phyloP scores from a whole-genome alignment of 2,113 vertebrate genomes.

The Ariopsis seemanni region DNA sequence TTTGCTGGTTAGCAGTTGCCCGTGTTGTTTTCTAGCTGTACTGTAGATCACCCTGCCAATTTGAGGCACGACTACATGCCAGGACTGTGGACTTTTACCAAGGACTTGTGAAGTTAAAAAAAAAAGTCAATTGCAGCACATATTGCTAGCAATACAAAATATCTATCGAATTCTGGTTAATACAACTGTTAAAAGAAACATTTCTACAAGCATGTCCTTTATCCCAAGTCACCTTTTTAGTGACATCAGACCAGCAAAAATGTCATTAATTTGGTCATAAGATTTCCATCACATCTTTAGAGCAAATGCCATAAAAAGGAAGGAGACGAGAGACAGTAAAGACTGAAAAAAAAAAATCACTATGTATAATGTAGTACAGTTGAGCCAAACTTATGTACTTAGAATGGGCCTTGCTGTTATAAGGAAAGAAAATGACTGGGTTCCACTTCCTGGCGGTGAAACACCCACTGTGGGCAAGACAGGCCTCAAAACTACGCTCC shows the following conservation, averaged over 20 bases:
- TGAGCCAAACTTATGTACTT: conserved; percentile 60
- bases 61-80: conserved; percentile 50
- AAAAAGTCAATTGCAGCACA: conserved; percentile 67
- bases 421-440: conserved; percentile 67
- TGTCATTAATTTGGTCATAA: conserved; percentile 76
- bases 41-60: neutral
- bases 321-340: conserved; percentile 39
- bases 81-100: conserved; percentile 62
- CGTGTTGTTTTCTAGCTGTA: neutral
- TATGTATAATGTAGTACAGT: conserved; percentile 67
- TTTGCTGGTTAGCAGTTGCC: conserved; percentile 11
- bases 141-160: conserved; percentile 56
- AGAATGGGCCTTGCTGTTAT: conserved; percentile 65
- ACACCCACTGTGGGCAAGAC: conserved; percentile 66
- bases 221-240: conserved; percentile 18
- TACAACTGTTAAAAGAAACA: neutral
- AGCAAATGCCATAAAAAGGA: conserved; percentile 66
- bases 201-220: conserved; percentile 5
- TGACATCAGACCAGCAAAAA: conserved; percentile 65
- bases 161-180: conserved; percentile 61
- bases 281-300: conserved; percentile 74
- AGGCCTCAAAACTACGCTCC: conserved; percentile 60
- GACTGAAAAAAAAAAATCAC: conserved; percentile 57
- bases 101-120: conserved; percentile 74
- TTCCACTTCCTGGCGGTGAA: conserved; percentile 71